Percentiles rank a stretch among this genome's conserved stretches.
phyloP scores from a whole-genome alignment of 2,113 vertebrate genomes.

The Pterocles gutturalis region DNA sequence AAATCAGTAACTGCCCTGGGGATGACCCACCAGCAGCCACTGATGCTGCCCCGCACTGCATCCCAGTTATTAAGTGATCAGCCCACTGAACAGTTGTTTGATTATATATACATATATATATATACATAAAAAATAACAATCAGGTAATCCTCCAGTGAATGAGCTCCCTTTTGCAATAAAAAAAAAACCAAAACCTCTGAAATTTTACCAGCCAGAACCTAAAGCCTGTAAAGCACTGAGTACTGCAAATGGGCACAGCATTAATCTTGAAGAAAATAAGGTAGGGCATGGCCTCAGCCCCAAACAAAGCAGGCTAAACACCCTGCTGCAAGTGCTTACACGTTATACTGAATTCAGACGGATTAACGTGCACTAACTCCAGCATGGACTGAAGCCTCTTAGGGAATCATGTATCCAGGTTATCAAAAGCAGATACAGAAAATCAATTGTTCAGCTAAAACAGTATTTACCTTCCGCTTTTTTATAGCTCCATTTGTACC shows the following conservation, averaged over 20 bases:
- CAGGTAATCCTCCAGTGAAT: neutral
- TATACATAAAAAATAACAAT: neutral
- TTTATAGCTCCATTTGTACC: conserved; percentile 81
- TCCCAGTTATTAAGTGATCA: neutral
- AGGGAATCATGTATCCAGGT: neutral
- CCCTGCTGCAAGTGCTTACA: neutral
- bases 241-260: neutral
- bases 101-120: neutral
- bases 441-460: neutral
- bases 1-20: neutral
- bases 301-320: neutral
- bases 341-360: neutral
- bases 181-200: neutral
- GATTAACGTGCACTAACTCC: neutral
- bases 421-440: neutral
- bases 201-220: neutral
- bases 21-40: neutral
- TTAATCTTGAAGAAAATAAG: neutral
- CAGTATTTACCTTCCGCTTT: conserved; percentile 84
- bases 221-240: neutral
- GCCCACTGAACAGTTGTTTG: neutral
- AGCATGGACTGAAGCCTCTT: neutral
- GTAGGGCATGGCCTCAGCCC: neutral
- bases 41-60: neutral
- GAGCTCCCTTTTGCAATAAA: neutral